Conservation (phyloP, 1,140 invertebrate genomes). For the Amphibalanus amphitrite region DNA sequence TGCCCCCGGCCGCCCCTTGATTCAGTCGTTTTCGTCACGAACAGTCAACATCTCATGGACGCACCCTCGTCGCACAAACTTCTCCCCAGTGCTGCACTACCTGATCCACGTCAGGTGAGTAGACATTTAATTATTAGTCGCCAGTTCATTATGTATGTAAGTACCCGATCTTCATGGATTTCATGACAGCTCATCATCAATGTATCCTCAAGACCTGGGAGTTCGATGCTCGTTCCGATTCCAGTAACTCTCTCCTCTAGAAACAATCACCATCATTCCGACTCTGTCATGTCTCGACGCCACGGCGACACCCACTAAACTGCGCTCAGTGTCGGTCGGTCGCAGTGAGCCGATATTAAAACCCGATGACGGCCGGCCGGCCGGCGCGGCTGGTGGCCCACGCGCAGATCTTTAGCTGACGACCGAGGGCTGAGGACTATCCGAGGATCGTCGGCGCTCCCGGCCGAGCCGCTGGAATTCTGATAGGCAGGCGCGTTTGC, state of each 20-base stretch:
- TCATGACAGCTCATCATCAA: too few relatives aligned
- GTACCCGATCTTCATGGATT: too few relatives aligned
- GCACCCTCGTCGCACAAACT: conserved; percentile 45
- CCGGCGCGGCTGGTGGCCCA: too few relatives aligned
- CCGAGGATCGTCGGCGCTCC: not conserved
- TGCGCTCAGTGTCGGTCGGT: not conserved
- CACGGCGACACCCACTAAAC: not conserved
- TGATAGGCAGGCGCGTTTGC: not conserved
- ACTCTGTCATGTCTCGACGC: too few relatives aligned
- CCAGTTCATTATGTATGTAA: too few relatives aligned
- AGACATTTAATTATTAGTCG: too few relatives aligned
- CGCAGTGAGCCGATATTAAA: not conserved
- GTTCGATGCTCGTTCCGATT: too few relatives aligned
- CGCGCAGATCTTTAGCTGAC: too few relatives aligned
- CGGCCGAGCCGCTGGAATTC: not conserved
- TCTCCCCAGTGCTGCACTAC: conserved; percentile 49
- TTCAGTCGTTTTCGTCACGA: conserved; percentile 50
- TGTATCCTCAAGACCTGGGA: too few relatives aligned
- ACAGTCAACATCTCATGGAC: conserved; percentile 58
- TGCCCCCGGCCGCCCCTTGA: conserved; percentile 48
- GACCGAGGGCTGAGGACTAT: not conserved
- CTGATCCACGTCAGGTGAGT: conserved; percentile 53
- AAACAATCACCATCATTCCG: too few relatives aligned
- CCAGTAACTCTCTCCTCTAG: too few relatives aligned
- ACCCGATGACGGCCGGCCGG: not conserved